Base-by-base conservation (phyloP, 2,888 invertebrate species). In the Watsonalla cultraria region DNA sequence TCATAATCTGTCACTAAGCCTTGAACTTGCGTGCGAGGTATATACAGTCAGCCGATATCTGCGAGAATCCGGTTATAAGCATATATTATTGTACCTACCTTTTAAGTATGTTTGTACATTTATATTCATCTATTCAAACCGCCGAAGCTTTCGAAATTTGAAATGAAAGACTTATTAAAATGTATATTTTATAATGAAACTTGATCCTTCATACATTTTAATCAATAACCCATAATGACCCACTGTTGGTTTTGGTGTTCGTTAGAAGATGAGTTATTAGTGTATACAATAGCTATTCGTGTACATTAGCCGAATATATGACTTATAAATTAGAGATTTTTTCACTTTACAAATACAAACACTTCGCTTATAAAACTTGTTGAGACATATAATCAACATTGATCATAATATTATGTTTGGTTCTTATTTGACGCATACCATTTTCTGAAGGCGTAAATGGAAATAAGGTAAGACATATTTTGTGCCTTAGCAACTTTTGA, bases 21-120 rank as follows among this genome's bases (percentile, higher is more conserved):
- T 66, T 63, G 66, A 68, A 64, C 67, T 67, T 55, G 54, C 47
- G 34, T 9, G 51, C 53, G 55, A 58, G 60, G 60, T 55, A 47
- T 55, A 62, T 57, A 57, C 46, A 45, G 52, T 54, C 54, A 7
- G 37, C 47, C 53, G 45, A 35, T 35, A 48, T 58, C 45, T 33
- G 14, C 45, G 46, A 51, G 52, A 46, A 69, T 69, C 65, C 62
- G 61, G 58, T 59, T 60, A 52, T 46, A 51, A 52, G 45, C 24
- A 54, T 42, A 47, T 39, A 55, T n/a, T n/a, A n/a, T n/a, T 34
- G 48, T 58, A 59, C 58, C 60, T 49, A 53, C 56, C 56, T 56
- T 51, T 49, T 52, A 2, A 7, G 7, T 37, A 37, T 37, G 37
- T 9, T 5, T 37, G 53, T 34, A 47, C 34, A 11, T 48, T 13